Evolutionary conservation across 2,888 invertebrate species (phyloP).

Genomic region (Sialis lutaria): DNA sequence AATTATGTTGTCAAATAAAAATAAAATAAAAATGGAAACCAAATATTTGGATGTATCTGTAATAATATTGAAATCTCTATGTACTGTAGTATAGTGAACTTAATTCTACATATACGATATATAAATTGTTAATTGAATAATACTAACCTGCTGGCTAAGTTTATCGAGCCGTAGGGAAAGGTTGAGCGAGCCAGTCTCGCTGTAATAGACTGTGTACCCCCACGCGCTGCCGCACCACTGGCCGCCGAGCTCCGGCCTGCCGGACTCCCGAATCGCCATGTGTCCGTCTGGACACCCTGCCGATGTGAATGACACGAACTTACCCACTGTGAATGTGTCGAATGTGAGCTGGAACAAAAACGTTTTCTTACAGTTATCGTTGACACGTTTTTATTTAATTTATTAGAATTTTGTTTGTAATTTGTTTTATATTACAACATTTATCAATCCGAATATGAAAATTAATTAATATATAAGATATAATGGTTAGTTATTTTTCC

Average conservation of each 20-base stretch:
- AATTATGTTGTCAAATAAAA: no score
- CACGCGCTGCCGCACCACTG: constrained; percentile 74
- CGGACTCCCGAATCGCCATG: constrained; percentile 58
- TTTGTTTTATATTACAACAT: no score
- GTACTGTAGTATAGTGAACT: background rate
- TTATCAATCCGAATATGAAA: no score
- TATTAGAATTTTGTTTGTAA: no score
- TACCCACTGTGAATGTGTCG: constrained; percentile 68
- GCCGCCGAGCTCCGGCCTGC: constrained; percentile 52
- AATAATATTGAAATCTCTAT: background rate
- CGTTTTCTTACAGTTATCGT: background rate
- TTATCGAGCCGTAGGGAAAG: constrained; percentile 52
- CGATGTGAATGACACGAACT: constrained; percentile 58
- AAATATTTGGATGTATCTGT: background rate
- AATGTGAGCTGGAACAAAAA: constrained; percentile 51
- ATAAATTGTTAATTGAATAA: background rate
- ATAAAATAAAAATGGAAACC: no score
- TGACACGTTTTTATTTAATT: no score
- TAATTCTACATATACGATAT: background rate
- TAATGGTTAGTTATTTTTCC: no score
- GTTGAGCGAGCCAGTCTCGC: constrained; percentile 63
- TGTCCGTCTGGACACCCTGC: constrained; percentile 70
- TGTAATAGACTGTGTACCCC: constrained; percentile 74
- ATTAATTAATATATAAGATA: no score
- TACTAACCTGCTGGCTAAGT: constrained; percentile 51